Percentiles rank a stretch among this genome's conserved stretches.
Evolutionary conservation across 2,888 invertebrate species (phyloP).

Genomic region (Hybos culiciformis): DNA sequence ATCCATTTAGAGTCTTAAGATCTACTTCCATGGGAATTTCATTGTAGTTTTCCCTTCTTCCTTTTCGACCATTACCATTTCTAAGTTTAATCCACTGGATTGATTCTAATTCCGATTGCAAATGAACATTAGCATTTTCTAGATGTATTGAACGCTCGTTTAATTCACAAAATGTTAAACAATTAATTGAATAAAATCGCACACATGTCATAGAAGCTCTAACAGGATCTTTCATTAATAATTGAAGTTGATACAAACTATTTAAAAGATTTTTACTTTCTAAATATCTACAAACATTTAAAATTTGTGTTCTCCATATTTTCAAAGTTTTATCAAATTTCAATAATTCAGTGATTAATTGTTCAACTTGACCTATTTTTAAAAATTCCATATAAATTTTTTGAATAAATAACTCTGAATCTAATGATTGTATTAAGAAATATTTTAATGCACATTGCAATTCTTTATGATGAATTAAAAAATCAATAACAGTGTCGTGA

Average conservation of each 20-base stretch:
- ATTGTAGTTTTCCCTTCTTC: too few species aligned
- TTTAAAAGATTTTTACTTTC: constrained; percentile 54
- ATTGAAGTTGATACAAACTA: constrained; percentile 60
- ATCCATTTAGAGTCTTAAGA: constrained; percentile 55
- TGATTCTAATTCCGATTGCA: constrained; percentile 46
- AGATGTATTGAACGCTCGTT: constrained; percentile 40
- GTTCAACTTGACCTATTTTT: constrained; percentile 46
- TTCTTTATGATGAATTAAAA: constrained; percentile 59
- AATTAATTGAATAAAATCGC: constrained; percentile 53
- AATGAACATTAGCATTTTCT: constrained; percentile 47
- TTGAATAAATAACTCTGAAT: constrained; percentile 58
- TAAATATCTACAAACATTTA: constrained; percentile 55
- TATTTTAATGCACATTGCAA: constrained; percentile 54
- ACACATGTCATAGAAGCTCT: constrained; percentile 71
- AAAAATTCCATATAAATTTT: constrained; percentile 54
- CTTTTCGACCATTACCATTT: constrained; percentile 30
- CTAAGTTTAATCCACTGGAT: constrained; percentile 44
- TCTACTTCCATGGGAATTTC: constrained; percentile 50
- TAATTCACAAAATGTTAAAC: constrained; percentile 42
- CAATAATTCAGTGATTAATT: constrained; percentile 48
- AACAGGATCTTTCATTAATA: constrained; percentile 56
- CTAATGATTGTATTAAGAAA: constrained; percentile 52
- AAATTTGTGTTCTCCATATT: constrained; percentile 56
- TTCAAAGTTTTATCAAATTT: constrained; percentile 50
- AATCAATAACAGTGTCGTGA: constrained; percentile 56